Base-by-base conservation (phyloP, 2,797 vertebrate genomes). In the Morus bassanus region DNA sequence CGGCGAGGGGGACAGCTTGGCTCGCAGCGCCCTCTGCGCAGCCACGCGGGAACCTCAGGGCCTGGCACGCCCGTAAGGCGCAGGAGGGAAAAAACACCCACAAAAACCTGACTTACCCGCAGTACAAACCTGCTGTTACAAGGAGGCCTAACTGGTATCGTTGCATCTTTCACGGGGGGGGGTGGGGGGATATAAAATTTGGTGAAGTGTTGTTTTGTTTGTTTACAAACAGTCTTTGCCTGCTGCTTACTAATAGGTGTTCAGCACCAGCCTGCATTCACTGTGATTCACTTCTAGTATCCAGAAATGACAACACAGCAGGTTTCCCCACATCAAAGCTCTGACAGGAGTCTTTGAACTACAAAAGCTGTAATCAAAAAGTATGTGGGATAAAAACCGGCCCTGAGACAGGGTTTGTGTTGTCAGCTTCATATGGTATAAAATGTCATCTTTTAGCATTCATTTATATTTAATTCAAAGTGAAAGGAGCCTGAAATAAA, bases 381-480 rank as follows among this genome's bases (percentile, higher is more conserved):
- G 27, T 63, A 22, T 5, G 33, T 39, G 56, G 28, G 73, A 77
- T 54, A 79, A 83, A 89, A 70, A 9, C 2, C n/a, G 43, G 50
- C 61, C 53, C 87, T 37, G 65, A 79, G 75, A 85, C 74, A 83
- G 67, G 63, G 64, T 84, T 72, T 81, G 28, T 88, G 72, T 61
- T 5, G 1, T 70, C 88, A 70, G 90, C 39, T 23, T 61, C 73
- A 2, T n/a, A 13, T 3, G 18, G 60, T 43, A 70, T 22, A 53
- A 95, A 96, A 87, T 54, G 64, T 39, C 35, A 35, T 30, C 37
- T 43, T 81, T 92, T 75, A 93, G 69, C 27, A 15, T 41, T 92
- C 64, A 72, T 94, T 85, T 79, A 74, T 92, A 46, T 85, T 95
- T 93, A 68, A 95, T 88, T 85, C 41, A 68, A 86, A 82, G 48